Percentiles rank a stretch among this genome's conserved stretches.
These are phyloP conservation scores for Amazona ochrocephala DNA, from an alignment of 2,797 vertebrate species.

Conservation along the genomic window DNA sequence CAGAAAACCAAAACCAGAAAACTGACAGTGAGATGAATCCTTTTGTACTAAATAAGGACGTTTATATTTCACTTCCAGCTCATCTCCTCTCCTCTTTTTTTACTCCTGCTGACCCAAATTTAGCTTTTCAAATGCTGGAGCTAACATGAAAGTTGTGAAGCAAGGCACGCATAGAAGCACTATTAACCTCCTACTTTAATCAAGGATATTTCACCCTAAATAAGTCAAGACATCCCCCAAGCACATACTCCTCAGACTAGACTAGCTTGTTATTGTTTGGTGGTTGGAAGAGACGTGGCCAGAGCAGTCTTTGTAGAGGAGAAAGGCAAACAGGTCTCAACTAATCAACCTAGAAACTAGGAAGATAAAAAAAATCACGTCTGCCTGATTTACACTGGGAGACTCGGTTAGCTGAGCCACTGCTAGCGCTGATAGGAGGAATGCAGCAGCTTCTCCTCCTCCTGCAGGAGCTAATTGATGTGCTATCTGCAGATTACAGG, in stretches of 20 bases:
- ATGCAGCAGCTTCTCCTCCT: background rate
- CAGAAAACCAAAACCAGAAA: background rate
- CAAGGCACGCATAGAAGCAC: background rate
- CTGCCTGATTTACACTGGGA: background rate
- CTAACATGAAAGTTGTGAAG: background rate
- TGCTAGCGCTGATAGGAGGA: fast-evolving
- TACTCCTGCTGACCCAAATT: background rate
- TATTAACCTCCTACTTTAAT: constrained; percentile 14
- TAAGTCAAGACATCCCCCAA: background rate
- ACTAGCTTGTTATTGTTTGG: background rate
- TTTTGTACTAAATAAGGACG: background rate
- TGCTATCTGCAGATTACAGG: background rate
- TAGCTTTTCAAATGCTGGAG: background rate
- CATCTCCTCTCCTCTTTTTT: background rate
- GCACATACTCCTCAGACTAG: background rate
- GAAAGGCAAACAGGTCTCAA: background rate
- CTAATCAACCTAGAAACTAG: background rate
- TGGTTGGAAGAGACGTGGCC: background rate
- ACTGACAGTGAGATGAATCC: background rate
- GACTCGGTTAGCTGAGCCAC: background rate
- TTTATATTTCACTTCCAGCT: constrained; percentile 1
- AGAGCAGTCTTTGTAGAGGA: background rate
- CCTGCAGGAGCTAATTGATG: background rate
- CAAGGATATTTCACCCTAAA: background rate
- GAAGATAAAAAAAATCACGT: background rate